These are phyloP conservation scores for Diorhabda carinulata DNA, from an alignment of 1,140 invertebrate genomes.

Conservation along the genomic window DNA sequence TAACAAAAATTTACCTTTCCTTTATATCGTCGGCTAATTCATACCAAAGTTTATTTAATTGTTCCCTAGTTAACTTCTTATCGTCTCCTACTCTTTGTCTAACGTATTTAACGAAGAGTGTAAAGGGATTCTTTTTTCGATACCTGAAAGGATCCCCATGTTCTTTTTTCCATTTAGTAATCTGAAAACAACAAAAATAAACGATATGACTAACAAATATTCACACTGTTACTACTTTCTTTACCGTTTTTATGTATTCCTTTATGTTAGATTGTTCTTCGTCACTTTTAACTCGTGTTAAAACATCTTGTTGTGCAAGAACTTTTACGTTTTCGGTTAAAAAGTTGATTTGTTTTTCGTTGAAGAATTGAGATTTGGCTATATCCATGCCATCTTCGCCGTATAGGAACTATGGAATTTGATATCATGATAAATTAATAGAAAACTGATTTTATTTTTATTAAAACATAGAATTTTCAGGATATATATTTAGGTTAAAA, in stretches of 20 bases:
- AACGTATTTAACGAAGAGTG: conserved; percentile 11
- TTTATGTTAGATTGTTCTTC: conserved; percentile 49
- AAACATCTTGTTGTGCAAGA: conserved; percentile 57
- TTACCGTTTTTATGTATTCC: conserved; percentile 51
- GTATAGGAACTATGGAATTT: conserved; percentile 69
- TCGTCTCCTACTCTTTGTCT: conserved; percentile 50
- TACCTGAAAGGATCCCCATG: conserved; percentile 47
- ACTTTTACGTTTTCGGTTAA: conserved; percentile 72
- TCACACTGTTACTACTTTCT: neutral
- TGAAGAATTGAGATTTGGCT: conserved; percentile 79
- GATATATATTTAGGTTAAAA: no score
- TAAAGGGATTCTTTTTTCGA: conserved; percentile 14
- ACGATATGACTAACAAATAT: neutral
- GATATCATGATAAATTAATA: no score
- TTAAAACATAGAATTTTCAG: no score
- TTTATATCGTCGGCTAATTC: conserved; percentile 56
- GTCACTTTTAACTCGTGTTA: conserved; percentile 57
- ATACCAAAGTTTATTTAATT: conserved; percentile 62
- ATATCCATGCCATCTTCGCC: conserved; percentile 98
- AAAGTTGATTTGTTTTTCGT: conserved; percentile 73
- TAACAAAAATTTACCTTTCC: conserved; percentile 28
- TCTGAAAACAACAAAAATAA: conserved; percentile 19
- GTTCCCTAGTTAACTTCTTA: conserved; percentile 47
- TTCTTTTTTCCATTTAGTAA: conserved; percentile 62
- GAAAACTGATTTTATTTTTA: no score